Percentiles rank a stretch among this genome's conserved stretches.
phyloP scores from a whole-genome alignment of 2,113 vertebrate species.

The Arizona elegans region DNA sequence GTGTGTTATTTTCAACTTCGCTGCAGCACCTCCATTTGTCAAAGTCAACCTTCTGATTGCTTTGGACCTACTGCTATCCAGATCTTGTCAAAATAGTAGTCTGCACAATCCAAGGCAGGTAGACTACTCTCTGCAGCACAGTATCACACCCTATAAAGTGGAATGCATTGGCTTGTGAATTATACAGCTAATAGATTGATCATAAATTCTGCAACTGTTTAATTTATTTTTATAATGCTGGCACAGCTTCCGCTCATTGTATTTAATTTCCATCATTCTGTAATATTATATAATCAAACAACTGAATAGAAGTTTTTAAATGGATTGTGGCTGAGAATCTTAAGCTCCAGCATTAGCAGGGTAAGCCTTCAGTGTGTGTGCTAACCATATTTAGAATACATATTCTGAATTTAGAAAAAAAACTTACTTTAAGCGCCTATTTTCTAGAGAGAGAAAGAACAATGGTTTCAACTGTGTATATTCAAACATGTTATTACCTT shows the following conservation, averaged over 20 bases:
- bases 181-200: constrained; percentile 75
- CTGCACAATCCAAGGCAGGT: constrained; percentile 81
- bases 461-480: constrained; percentile 57
- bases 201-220: constrained; percentile 69
- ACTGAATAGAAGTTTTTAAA: constrained; percentile 55
- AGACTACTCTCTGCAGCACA: constrained; percentile 67
- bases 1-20: constrained; percentile 99
- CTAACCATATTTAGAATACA: constrained; percentile 39
- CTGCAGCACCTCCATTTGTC: constrained; percentile 96
- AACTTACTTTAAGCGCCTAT: constrained; percentile 56
- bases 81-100: constrained; percentile 96
- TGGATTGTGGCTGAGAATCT: constrained; percentile 55
- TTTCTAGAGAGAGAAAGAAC: constrained; percentile 54
- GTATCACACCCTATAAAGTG: constrained; percentile 65
- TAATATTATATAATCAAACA: constrained; percentile 39
- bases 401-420: constrained; percentile 44
- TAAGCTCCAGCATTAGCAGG: constrained; percentile 43
- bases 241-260: constrained; percentile 53
- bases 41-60: constrained; percentile 99
- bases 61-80: constrained; percentile 98
- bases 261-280: constrained; percentile 56
- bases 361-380: constrained; percentile 47
- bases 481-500: constrained; percentile 62
- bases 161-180: constrained; percentile 74
- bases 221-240: constrained; percentile 70